These are phyloP conservation scores for Vombatus ursinus DNA, from an alignment of 2,113 vertebrate species.

Conservation along the genomic window DNA sequence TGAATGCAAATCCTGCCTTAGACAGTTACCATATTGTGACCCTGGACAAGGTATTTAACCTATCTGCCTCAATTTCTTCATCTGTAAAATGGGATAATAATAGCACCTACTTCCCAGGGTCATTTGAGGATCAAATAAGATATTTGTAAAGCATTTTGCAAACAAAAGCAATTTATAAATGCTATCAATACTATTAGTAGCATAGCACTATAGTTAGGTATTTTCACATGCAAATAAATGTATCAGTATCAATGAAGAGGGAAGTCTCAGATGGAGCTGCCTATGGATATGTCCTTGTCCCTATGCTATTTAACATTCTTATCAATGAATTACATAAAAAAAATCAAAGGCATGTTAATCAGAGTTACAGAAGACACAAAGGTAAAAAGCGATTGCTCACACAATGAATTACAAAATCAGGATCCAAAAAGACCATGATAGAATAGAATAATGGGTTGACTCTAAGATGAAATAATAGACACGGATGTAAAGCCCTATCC, in stretches of 20 bases:
- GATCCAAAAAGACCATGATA: not conserved
- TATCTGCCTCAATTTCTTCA: not conserved
- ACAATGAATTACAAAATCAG: not conserved
- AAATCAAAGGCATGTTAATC: not conserved
- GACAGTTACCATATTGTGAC: not conserved
- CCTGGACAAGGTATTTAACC: not conserved
- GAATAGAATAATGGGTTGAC: not conserved
- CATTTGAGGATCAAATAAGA: not conserved
- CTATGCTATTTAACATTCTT: not conserved
- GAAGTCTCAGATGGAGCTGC: not conserved
- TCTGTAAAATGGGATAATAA: not conserved
- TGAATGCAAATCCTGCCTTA: not conserved
- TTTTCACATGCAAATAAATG: not conserved
- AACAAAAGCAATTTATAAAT: not conserved
- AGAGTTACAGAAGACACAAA: not conserved
- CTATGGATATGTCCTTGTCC: not conserved
- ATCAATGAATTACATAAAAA: not conserved
- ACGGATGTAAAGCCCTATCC: not conserved
- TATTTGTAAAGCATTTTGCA: not conserved
- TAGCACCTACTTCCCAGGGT: not conserved
- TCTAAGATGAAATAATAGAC: not conserved
- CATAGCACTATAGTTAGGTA: not conserved
- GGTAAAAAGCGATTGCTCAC: not conserved
- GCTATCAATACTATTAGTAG: not conserved
- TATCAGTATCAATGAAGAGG: not conserved